Conservation (phyloP, 2,888 invertebrate genomes). For the Campopleginae sp. region DNA sequence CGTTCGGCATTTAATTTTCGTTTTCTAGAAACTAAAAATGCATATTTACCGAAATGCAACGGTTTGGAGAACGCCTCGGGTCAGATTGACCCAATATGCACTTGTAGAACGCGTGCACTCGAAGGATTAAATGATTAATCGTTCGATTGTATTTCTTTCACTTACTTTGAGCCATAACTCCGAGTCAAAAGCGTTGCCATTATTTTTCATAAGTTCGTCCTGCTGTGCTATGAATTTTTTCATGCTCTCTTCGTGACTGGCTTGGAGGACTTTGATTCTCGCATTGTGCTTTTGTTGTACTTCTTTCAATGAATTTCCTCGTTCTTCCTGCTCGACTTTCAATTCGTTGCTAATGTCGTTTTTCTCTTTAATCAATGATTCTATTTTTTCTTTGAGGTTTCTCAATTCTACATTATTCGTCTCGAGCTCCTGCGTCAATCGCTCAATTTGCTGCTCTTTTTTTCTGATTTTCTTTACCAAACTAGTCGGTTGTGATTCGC, state of each 20-base stretch:
- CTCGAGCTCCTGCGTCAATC: conserved; percentile 50
- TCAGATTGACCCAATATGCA: too few relatives aligned
- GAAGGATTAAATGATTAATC: neutral
- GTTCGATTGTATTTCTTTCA: neutral
- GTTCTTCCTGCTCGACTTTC: conserved; percentile 61
- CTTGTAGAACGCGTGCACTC: too few relatives aligned
- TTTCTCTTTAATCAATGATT: conserved; percentile 69
- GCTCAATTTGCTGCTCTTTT: conserved; percentile 69
- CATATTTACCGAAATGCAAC: too few relatives aligned
- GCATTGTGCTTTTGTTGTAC: conserved; percentile 74
- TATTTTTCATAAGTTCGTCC: conserved; percentile 69
- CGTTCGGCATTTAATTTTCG: too few relatives aligned
- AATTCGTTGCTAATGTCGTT: conserved; percentile 63
- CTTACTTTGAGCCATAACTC: conserved; percentile 74
- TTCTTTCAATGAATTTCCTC: conserved; percentile 66
- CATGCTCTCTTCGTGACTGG: conserved; percentile 74
- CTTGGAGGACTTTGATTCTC: conserved; percentile 68
- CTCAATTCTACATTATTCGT: conserved; percentile 43
- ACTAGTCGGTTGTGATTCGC: conserved; percentile 34
- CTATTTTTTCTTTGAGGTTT: conserved; percentile 63
- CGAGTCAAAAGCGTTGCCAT: conserved; percentile 69
- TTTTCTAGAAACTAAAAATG: too few relatives aligned
- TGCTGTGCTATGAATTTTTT: conserved; percentile 73
- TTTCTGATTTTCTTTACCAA: conserved; percentile 69
- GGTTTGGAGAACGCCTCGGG: too few relatives aligned